Percentiles rank a stretch among this genome's conserved stretches.
These are phyloP conservation scores for Camelus bactrianus DNA, from an alignment of 2,113 vertebrate species.

Conservation along the genomic window DNA sequence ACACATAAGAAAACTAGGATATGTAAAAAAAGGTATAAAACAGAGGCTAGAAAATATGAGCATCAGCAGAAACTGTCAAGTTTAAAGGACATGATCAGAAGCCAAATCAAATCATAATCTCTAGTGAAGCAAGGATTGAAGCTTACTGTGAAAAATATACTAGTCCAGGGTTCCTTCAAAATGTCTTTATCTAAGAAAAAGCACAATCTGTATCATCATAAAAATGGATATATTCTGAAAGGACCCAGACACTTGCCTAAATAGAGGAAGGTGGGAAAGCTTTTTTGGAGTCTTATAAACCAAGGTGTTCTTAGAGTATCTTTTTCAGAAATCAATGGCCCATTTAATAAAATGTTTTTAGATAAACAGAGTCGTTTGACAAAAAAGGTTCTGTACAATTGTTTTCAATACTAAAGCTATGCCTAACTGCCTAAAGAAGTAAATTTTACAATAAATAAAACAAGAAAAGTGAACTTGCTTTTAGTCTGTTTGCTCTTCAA, in stretches of 20 bases:
- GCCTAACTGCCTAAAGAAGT: not conserved
- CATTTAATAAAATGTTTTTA: slow-evolving; percentile 53
- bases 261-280: not conserved
- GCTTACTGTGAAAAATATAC: slow-evolving; percentile 48
- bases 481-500: slow-evolving; percentile 27
- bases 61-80: slow-evolving; percentile 43
- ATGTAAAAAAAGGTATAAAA: slow-evolving; percentile 36
- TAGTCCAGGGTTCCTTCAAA: not conserved
- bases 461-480: slow-evolving; percentile 28
- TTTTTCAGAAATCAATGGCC: not conserved
- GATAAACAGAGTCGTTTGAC: not conserved
- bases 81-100: slow-evolving; percentile 46
- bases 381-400: slow-evolving; percentile 28
- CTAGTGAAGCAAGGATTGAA: not conserved
- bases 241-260: not conserved
- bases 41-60: slow-evolving; percentile 34
- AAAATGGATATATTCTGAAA: slow-evolving; percentile 49
- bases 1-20: slow-evolving; percentile 36
- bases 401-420: slow-evolving; percentile 38
- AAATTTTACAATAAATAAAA: slow-evolving; percentile 51
- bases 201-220: not conserved
- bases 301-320: not conserved
- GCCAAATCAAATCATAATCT: slow-evolving; percentile 47
- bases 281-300: not conserved
- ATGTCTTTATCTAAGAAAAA: slow-evolving; percentile 42